A percentile compares a stretch with the other conserved stretches of the same genome.
Evolutionary conservation across 2,113 vertebrate species (phyloP).

Genomic region (Ochotona curzoniae): DNA sequence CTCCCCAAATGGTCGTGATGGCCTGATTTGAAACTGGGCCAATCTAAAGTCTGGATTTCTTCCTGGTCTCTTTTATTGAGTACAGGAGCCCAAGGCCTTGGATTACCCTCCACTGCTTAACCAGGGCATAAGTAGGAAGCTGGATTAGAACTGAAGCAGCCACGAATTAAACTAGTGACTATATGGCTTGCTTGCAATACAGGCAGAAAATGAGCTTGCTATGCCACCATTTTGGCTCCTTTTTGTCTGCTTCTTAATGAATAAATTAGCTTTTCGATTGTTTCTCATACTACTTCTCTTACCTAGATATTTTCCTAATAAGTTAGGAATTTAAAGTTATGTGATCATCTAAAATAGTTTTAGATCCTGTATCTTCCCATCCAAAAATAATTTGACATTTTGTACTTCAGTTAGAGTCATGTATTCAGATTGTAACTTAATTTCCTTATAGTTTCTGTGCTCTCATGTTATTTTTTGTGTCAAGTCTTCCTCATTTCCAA

Average conservation of each 20-base stretch:
- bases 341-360: not conserved
- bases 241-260: not conserved
- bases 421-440: not conserved
- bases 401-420: not conserved
- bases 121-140: too few species aligned
- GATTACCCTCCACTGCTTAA: too few species aligned
- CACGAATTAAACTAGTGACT: too few species aligned
- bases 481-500: not conserved
- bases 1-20: too few species aligned
- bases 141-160: too few species aligned
- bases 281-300: not conserved
- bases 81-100: too few species aligned
- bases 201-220: too few species aligned
- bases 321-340: not conserved
- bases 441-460: not conserved
- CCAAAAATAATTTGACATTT: not conserved
- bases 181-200: too few species aligned
- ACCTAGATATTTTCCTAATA: not conserved
- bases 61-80: too few species aligned
- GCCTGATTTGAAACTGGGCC: too few species aligned
- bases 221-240: too few species aligned
- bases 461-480: not conserved
- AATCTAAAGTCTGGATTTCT: too few species aligned
- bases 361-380: not conserved
- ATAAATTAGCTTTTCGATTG: not conserved